Evolutionary conservation across 2,113 vertebrate genomes (phyloP).

Genomic region (Rynchops niger): DNA sequence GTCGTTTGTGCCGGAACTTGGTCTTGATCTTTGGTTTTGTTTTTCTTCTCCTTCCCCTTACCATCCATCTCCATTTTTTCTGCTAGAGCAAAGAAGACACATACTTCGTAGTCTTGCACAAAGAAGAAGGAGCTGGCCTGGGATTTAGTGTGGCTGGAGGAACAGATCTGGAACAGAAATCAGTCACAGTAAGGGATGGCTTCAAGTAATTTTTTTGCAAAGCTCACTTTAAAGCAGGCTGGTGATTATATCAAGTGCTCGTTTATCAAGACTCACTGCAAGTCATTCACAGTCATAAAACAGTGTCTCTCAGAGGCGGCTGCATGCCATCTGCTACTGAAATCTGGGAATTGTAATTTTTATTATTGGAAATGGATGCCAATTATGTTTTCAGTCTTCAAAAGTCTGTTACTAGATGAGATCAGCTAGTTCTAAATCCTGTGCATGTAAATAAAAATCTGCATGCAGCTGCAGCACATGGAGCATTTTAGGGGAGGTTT

Average conservation of each 20-base stretch:
- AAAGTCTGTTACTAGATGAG: not conserved
- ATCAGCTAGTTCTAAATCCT: not conserved
- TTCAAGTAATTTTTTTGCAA: not conserved
- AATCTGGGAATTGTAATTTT: not conserved
- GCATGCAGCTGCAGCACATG: not conserved
- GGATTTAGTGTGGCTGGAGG: slow-evolving; percentile 94
- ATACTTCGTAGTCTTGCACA: slow-evolving; percentile 85
- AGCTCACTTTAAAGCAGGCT: not conserved
- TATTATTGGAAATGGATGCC: not conserved
- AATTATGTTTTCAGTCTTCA: not conserved
- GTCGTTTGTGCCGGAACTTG: not conserved
- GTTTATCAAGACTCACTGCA: slow-evolving; percentile 1
- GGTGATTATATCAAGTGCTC: slow-evolving; percentile 29
- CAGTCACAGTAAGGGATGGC: slow-evolving; percentile 81
- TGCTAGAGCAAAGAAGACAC: slow-evolving; percentile 81
- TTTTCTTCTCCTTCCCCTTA: not conserved
- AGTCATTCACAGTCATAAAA: not conserved
- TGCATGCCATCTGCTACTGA: slow-evolving; percentile 22
- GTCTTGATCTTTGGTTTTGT: not conserved
- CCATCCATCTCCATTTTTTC: not conserved
- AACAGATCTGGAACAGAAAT: slow-evolving; percentile 85
- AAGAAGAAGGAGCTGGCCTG: slow-evolving; percentile 90
- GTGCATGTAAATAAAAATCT: not conserved
- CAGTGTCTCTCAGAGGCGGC: not conserved
- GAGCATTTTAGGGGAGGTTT: not conserved